Percentiles rank a stretch among this genome's conserved stretches.
Conservation (phyloP, 2,113 vertebrate genomes). For the Gambusia holbrooki region DNA sequence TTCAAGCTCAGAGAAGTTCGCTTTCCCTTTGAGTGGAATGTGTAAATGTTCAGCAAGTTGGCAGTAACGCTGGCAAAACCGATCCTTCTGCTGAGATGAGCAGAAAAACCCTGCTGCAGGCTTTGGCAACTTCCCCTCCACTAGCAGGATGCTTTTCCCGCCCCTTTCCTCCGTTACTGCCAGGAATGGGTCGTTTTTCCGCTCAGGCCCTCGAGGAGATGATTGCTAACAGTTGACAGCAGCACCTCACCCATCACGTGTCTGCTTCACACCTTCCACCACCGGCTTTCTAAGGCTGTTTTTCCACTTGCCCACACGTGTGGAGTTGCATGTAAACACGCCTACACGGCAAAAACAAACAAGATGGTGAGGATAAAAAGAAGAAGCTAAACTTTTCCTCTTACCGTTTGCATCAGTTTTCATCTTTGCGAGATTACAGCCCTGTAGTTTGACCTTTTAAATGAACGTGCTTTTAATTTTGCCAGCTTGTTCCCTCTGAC, state of each 20-base stretch:
- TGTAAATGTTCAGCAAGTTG: constrained; percentile 34
- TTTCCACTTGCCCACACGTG: constrained; percentile 44
- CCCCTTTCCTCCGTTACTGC: not conserved
- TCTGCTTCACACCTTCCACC: constrained; percentile 33
- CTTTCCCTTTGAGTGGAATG: constrained; percentile 19
- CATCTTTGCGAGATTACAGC: no score
- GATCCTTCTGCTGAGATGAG: not conserved
- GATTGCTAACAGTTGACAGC: constrained; percentile 34
- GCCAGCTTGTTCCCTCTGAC: not conserved
- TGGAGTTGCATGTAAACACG: constrained; percentile 11
- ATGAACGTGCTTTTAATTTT: not conserved
- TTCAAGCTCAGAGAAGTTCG: constrained; percentile 23
- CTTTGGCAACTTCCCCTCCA: not conserved
- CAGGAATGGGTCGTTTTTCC: constrained; percentile 8
- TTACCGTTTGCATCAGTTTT: not conserved
- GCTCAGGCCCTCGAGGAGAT: constrained; percentile 1
- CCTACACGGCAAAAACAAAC: not conserved
- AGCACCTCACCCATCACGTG: constrained; percentile 24
- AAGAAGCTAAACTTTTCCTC: not conserved
- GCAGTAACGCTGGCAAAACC: not conserved
- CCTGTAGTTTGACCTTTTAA: no score
- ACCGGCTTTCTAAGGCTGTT: constrained; percentile 33
- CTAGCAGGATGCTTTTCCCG: not conserved
- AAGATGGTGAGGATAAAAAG: not conserved
- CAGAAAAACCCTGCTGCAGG: not conserved